A percentile compares a stretch with the other conserved stretches of the same genome.
Conservation (phyloP, 2,888 invertebrate species). For the Sabatieria punctata region DNA sequence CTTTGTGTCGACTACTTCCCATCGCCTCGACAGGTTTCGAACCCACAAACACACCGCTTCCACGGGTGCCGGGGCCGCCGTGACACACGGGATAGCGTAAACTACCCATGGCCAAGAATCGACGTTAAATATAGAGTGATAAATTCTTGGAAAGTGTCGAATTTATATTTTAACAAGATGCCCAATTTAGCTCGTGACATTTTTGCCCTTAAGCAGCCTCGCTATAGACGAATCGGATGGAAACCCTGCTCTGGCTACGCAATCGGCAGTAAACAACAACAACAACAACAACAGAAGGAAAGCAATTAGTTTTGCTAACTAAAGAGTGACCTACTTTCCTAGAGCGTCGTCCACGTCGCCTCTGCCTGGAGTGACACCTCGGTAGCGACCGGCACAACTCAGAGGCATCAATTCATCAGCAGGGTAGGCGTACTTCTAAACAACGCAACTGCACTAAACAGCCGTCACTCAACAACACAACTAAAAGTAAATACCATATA, state of each 20-base stretch:
- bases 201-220: too few relatives aligned
- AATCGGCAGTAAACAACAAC: too few relatives aligned
- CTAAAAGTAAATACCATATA: constrained; percentile 53
- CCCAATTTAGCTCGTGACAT: too few relatives aligned
- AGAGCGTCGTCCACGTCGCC: constrained; percentile 91
- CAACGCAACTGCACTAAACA: neutral
- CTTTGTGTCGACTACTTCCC: too few relatives aligned
- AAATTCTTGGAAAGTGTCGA: neutral
- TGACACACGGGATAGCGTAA: too few relatives aligned
- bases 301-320: neutral
- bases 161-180: too few relatives aligned
- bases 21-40: too few relatives aligned
- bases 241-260: neutral
- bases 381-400: constrained; percentile 74
- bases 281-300: neutral
- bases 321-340: constrained; percentile 64
- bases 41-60: too few relatives aligned
- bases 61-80: too few relatives aligned
- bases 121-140: neutral
- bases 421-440: constrained; percentile 62
- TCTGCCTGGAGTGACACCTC: constrained; percentile 70
- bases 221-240: too few relatives aligned
- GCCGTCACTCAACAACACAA: neutral
- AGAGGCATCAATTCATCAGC: constrained; percentile 96
- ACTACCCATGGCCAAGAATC: too few relatives aligned